A percentile compares a stretch with the other conserved stretches of the same genome.
phyloP scores from a whole-genome alignment of 2,113 vertebrate species.

The Charadrius vociferus region DNA sequence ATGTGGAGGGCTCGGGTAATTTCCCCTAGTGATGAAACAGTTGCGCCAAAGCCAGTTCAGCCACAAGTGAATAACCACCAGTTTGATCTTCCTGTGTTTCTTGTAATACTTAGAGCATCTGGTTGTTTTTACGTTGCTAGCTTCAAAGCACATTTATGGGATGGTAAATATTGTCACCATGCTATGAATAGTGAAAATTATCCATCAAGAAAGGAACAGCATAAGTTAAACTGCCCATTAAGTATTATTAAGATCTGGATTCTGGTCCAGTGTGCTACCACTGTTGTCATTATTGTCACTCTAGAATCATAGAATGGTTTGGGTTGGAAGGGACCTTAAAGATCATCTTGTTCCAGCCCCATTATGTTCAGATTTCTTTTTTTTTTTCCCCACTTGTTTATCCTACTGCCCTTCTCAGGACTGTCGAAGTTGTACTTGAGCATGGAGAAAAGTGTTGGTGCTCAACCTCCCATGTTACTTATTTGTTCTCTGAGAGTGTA shows the following conservation, averaged over 20 bases:
- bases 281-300: background rate
- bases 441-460: background rate
- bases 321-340: too few species aligned
- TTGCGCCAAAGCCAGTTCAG: background rate
- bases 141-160: background rate
- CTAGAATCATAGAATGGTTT: background rate
- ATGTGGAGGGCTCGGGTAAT: background rate
- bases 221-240: accelerated
- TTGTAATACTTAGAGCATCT: background rate
- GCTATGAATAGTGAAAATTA: background rate
- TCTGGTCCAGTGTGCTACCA: background rate
- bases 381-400: background rate
- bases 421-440: background rate
- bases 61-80: background rate
- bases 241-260: background rate
- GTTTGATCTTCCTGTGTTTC: background rate
- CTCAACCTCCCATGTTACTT: background rate
- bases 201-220: background rate
- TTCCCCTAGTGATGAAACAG: background rate
- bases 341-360: too few species aligned
- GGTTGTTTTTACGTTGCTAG: background rate
- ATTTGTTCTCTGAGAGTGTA: accelerated
- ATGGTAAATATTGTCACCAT: background rate
- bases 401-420: background rate
- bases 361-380: background rate